Evolutionary conservation across 2,888 invertebrate species (phyloP), one percentile per base, ranked within the genome.

Genomic region (Aporophyla nigra): DNA sequence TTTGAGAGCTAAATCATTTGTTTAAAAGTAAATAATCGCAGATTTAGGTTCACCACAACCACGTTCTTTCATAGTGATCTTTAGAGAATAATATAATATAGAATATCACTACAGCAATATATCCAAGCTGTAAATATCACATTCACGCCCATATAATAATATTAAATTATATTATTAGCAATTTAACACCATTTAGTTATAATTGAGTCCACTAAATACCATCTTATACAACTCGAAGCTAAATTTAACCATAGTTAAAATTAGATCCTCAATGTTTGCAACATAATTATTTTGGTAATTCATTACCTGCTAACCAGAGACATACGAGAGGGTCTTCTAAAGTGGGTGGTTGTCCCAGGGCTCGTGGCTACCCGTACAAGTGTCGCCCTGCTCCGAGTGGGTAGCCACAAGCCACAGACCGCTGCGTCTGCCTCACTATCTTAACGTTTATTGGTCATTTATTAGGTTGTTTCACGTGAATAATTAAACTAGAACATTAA

Each of bases 391-490:
- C 77, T 80, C 76, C 27, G 24, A 43, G 78, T 40, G 71, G 80
- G 43, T 33, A 21, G 76, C 80, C 85, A 70, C 83, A 76, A 72
- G 46, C 80, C 74, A 51, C 84, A 81, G 66, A 69, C 71, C 46
- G 65, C 72, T 53, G 51, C 76, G 69, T 75, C 71, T 76, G 74
- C 62, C 68, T 67, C 71, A 71, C 84, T 62, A 78, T 70, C 80
- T 83, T 71, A 80, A 74, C 76, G 75, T 82, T 81, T 85, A 85
- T 83, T 82, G 71, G 69, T 75, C 81, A 80, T 85, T 78, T 83
- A 86, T 82, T 80, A 74, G 65, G 58, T 79, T 53, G 61, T 70
- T 49, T 72, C 72, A 54, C 59, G 51, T 74, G 63, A 58, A 69
- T 74, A 53, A 65, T 76, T 61, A 46, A 56, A 61, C 24, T 49